A percentile compares a stretch with the other conserved stretches of the same genome.
Evolutionary conservation across 2,797 vertebrate genomes (phyloP).

Genomic region (Craterocephalus amniculus): DNA sequence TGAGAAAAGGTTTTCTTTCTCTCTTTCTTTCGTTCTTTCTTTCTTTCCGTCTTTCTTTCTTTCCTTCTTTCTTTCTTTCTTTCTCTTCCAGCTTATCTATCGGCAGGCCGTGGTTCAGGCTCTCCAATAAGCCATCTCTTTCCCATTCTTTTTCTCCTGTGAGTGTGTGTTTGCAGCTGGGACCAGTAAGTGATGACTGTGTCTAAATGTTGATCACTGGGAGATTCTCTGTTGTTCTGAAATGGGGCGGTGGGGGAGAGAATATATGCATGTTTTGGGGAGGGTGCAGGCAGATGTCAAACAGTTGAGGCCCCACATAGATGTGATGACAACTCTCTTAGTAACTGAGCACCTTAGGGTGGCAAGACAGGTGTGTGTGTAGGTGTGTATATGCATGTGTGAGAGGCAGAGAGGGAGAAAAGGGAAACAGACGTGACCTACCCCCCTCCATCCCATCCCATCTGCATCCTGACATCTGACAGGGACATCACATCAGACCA

Average conservation of each 20-base stretch:
- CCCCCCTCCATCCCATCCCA: constrained; percentile 69
- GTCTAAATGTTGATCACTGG: constrained; percentile 98
- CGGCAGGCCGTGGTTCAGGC: constrained; percentile 54
- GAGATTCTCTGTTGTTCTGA: constrained; percentile 86
- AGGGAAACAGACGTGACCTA: constrained; percentile 71
- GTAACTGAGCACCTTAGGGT: constrained; percentile 73
- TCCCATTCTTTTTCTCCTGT: constrained; percentile 73
- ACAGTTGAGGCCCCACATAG: constrained; percentile 75
- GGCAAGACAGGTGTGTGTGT: constrained; percentile 66
- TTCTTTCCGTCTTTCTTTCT: background rate
- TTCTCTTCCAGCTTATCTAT: constrained; percentile 18
- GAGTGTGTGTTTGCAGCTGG: constrained; percentile 92
- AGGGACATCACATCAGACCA: constrained; percentile 74
- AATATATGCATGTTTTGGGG: constrained; percentile 23
- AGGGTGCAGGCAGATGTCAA: constrained; percentile 80
- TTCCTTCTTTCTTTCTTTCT: background rate
- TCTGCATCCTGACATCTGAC: constrained; percentile 83
- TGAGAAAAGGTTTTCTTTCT: background rate
- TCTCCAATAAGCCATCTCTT: constrained; percentile 66
- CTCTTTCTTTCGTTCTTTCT: too few relatives aligned
- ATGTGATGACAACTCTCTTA: constrained; percentile 81
- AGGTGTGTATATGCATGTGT: constrained; percentile 25
- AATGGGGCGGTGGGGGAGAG: constrained; percentile 57
- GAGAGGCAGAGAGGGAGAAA: constrained; percentile 29
- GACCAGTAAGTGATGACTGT: constrained; percentile 95